Evolutionary conservation across 2,797 vertebrate genomes (phyloP).

Genomic region (Linurgus olivaceus): DNA sequence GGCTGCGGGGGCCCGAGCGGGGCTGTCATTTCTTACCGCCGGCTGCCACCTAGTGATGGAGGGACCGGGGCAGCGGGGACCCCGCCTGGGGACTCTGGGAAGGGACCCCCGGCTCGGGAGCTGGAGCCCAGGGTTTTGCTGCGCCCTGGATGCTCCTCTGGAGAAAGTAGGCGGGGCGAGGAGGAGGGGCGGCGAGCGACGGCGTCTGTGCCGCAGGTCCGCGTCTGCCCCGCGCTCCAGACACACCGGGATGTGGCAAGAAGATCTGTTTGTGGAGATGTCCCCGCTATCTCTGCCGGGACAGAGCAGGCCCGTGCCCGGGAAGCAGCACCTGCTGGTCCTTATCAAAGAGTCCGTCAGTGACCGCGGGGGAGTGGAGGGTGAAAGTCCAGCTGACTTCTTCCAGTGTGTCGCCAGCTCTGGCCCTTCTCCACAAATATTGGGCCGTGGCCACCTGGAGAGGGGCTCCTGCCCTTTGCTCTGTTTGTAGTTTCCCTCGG

Average conservation of each 20-base stretch:
- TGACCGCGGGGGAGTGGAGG: accelerated
- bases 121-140: neutral
- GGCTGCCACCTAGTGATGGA: slow-evolving; percentile 39
- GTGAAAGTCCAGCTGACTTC: neutral
- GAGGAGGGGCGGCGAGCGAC: accelerated
- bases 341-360: neutral
- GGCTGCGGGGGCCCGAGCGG: too few relatives aligned
- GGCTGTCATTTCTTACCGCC: neutral
- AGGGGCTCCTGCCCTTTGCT: slow-evolving; percentile 24
- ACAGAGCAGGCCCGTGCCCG: neutral
- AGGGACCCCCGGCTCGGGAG: neutral
- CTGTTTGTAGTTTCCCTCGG: slow-evolving; percentile 17
- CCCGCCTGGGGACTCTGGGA: too few relatives aligned
- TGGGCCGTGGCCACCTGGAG: neutral
- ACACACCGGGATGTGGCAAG: accelerated
- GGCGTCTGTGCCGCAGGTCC: neutral
- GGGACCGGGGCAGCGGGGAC: neutral
- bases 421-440: neutral
- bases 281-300: neutral
- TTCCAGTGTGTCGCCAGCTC: neutral
- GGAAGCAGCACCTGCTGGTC: too few relatives aligned
- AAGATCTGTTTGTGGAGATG: accelerated
- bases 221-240: accelerated
- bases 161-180: neutral
- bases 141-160: neutral